phyloP scores from a whole-genome alignment of 2,888 invertebrate genomes.

The Cryptosula pallasiana region DNA sequence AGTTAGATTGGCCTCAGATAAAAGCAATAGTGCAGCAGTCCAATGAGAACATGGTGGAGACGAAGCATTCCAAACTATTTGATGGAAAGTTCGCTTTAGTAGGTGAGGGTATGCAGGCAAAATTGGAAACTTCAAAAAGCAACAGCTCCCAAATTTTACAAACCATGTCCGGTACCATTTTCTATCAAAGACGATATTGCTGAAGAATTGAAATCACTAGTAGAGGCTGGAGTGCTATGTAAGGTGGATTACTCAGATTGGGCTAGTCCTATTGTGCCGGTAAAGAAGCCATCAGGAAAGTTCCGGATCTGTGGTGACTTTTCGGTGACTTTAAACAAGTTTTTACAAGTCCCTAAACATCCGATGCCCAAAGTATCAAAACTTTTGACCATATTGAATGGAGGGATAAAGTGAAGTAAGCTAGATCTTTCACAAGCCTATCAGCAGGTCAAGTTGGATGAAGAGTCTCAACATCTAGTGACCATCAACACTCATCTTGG shows the following conservation, averaged over 20 bases:
- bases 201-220: too few relatives aligned
- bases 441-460: neutral
- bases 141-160: too few relatives aligned
- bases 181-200: too few relatives aligned
- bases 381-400: neutral
- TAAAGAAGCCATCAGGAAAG: neutral
- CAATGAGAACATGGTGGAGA: too few relatives aligned
- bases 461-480: neutral
- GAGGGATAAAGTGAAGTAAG: neutral
- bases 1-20: too few relatives aligned
- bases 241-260: neutral
- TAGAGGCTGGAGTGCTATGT: neutral
- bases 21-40: too few relatives aligned
- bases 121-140: too few relatives aligned
- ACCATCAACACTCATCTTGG: neutral
- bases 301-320: neutral
- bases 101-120: too few relatives aligned
- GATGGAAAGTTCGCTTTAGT: too few relatives aligned
- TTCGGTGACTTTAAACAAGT: too few relatives aligned
- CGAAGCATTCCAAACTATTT: too few relatives aligned
- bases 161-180: too few relatives aligned
- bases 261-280: neutral
- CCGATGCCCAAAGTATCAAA: neutral
- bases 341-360: neutral
- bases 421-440: neutral